Evolutionary conservation across 1,140 invertebrate species (phyloP).

Genomic region (Drosophila setifemur): DNA sequence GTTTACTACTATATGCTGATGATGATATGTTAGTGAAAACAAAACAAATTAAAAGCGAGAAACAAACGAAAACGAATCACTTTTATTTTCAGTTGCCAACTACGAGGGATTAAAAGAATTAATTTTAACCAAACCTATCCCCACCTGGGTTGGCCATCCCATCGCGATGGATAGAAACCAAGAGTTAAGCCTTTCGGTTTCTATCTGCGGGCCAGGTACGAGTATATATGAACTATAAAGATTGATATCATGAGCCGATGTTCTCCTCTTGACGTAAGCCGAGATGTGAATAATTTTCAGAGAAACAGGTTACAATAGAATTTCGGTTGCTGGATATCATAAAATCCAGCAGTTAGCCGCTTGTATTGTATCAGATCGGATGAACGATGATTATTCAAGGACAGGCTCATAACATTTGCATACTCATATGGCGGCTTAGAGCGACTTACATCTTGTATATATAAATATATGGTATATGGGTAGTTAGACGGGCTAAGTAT

Average conservation of each 20-base stretch:
- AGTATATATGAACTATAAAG: slow-evolving; percentile 62
- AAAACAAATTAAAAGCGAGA: slow-evolving; percentile 36
- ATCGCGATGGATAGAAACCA: slow-evolving; percentile 45
- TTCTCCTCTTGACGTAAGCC: slow-evolving; percentile 51
- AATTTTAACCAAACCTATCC: slow-evolving; percentile 25
- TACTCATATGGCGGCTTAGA: slow-evolving; percentile 58
- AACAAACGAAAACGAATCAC: slow-evolving; percentile 63
- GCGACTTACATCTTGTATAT: slow-evolving; percentile 57
- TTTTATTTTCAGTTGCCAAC: slow-evolving; percentile 68
- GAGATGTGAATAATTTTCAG: slow-evolving; percentile 15
- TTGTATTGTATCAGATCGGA: slow-evolving; percentile 51
- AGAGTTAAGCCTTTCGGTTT: slow-evolving; percentile 69
- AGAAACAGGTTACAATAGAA: slow-evolving; percentile 65
- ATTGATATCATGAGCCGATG: slow-evolving; percentile 64
- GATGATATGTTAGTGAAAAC: slow-evolving; percentile 17
- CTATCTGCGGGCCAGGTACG: slow-evolving; percentile 20
- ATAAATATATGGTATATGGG: too few relatives aligned
- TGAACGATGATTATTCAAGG: slow-evolving; percentile 54
- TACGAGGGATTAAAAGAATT: slow-evolving; percentile 40
- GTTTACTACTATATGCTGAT: too few relatives aligned
- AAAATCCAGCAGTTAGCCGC: slow-evolving; percentile 59
- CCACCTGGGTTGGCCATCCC: not conserved
- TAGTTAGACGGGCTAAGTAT: slow-evolving; percentile 33
- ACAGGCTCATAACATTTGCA: slow-evolving; percentile 55
- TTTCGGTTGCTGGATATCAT: slow-evolving; percentile 52